These are phyloP conservation scores for Orius laevigatus DNA, from an alignment of 1,140 invertebrate genomes.

Conservation along the genomic window DNA sequence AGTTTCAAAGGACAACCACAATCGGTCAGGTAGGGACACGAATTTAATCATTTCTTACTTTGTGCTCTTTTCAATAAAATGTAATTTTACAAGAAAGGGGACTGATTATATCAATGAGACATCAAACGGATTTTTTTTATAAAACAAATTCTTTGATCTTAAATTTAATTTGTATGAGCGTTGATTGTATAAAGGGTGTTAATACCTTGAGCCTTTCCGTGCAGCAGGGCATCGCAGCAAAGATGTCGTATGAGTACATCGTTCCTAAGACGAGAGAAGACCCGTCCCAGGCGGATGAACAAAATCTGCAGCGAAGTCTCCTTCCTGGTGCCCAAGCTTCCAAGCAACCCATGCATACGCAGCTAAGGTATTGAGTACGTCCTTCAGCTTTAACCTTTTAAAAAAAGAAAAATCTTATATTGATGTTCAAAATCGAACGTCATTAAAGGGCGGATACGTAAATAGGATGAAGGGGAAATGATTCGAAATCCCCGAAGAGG, in stretches of 20 bases:
- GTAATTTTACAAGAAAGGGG: slow-evolving; percentile 5
- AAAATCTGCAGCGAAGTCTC: slow-evolving; percentile 58
- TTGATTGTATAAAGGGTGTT: slow-evolving; percentile 15
- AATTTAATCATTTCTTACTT: slow-evolving; percentile 15
- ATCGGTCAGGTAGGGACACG: slow-evolving; percentile 8
- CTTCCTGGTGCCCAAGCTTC: slow-evolving; percentile 52
- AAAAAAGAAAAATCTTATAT: slow-evolving; percentile 11
- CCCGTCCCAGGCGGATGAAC: slow-evolving; percentile 79
- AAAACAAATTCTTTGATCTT: slow-evolving; percentile 3
- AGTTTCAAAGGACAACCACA: not conserved
- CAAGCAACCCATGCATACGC: slow-evolving; percentile 82
- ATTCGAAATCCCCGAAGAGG: too few relatives aligned
- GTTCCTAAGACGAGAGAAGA: slow-evolving; percentile 83
- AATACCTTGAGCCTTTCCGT: slow-evolving; percentile 75
- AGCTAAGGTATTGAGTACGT: slow-evolving; percentile 75
- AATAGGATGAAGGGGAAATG: too few relatives aligned
- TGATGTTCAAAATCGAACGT: too few relatives aligned
- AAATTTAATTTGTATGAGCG: not conserved
- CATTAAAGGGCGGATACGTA: too few relatives aligned
- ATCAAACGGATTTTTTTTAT: not conserved
- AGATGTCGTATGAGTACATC: slow-evolving; percentile 96
- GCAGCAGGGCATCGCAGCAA: slow-evolving; percentile 91
- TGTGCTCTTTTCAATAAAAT: slow-evolving; percentile 12
- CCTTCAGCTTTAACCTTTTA: slow-evolving; percentile 73
- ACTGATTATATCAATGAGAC: too few relatives aligned